A percentile compares a stretch with the other conserved stretches of the same genome.
These are phyloP conservation scores for Eristalis pertinax DNA, from an alignment of 2,888 invertebrate species.

Conservation along the genomic window DNA sequence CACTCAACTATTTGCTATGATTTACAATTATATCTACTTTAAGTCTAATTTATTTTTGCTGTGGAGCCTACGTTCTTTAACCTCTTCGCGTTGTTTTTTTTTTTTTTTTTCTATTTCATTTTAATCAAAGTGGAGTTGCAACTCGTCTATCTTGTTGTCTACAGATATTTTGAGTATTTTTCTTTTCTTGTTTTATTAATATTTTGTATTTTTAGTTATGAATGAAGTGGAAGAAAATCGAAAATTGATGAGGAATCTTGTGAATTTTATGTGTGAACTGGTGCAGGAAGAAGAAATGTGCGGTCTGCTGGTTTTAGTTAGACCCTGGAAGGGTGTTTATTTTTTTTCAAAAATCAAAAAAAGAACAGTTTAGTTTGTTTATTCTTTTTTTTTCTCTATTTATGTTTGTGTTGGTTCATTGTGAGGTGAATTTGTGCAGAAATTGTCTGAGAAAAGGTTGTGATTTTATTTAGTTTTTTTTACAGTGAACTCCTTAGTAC, in stretches of 20 bases:
- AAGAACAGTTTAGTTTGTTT: background rate
- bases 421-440: background rate
- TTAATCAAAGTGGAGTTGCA: constrained; percentile 60
- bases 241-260: background rate
- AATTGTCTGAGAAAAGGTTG: background rate
- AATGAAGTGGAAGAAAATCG: background rate
- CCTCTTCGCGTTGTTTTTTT: background rate
- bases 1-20: constrained; percentile 15
- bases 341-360: constrained; percentile 27
- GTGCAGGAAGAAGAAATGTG: constrained; percentile 7
- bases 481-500: background rate
- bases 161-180: constrained; percentile 32
- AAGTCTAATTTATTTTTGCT: background rate
- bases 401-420: background rate
- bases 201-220: constrained; percentile 32
- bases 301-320: background rate
- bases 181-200: constrained; percentile 11
- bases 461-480: background rate
- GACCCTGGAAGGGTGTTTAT: background rate
- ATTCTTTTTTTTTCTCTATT: background rate
- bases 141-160: constrained; percentile 67
- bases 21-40: constrained; percentile 9
- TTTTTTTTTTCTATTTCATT: background rate
- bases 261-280: background rate
- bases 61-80: background rate